A percentile compares a stretch with the other conserved stretches of the same genome.
Evolutionary conservation across 2,113 vertebrate genomes (phyloP).

Genomic region (Heteronetta atricapilla): DNA sequence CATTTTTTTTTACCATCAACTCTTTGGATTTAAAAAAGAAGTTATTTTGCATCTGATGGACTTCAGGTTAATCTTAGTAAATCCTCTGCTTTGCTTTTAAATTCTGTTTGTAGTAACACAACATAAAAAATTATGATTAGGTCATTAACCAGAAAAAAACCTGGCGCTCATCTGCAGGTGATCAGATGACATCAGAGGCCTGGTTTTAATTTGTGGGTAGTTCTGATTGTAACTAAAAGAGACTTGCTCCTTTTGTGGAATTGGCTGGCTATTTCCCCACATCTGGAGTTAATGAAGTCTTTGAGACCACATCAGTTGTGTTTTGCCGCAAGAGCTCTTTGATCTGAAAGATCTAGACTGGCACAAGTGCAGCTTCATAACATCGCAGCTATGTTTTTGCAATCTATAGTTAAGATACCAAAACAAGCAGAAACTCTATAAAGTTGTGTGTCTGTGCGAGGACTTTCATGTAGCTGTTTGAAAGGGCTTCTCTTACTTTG

Average conservation of each 20-base stretch:
- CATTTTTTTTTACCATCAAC: not conserved
- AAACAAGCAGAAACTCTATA: constrained; percentile 64
- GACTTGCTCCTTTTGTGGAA: constrained; percentile 81
- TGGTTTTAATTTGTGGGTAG: constrained; percentile 87
- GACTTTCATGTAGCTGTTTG: constrained; percentile 60
- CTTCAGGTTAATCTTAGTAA: constrained; percentile 14
- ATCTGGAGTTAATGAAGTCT: constrained; percentile 94
- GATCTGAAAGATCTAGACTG: constrained; percentile 86
- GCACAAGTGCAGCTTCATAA: constrained; percentile 84
- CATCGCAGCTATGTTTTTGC: constrained; percentile 77
- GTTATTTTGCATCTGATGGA: not conserved
- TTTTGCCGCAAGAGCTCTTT: constrained; percentile 86
- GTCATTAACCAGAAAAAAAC: constrained; percentile 73
- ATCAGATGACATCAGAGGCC: constrained; percentile 80
- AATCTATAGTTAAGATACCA: constrained; percentile 74
- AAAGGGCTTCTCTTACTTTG: constrained; percentile 28
- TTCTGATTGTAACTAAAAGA: constrained; percentile 80
- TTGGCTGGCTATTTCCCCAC: constrained; percentile 80
- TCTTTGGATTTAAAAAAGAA: not conserved
- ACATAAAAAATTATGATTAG: constrained; percentile 72
- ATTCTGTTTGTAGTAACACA: constrained; percentile 70
- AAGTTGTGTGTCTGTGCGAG: constrained; percentile 58
- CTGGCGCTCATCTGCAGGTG: constrained; percentile 79
- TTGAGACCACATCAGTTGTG: constrained; percentile 91
- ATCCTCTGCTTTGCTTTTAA: constrained; percentile 60